phyloP scores from a whole-genome alignment of 2,113 vertebrate genomes.

The Noctilio leporinus region DNA sequence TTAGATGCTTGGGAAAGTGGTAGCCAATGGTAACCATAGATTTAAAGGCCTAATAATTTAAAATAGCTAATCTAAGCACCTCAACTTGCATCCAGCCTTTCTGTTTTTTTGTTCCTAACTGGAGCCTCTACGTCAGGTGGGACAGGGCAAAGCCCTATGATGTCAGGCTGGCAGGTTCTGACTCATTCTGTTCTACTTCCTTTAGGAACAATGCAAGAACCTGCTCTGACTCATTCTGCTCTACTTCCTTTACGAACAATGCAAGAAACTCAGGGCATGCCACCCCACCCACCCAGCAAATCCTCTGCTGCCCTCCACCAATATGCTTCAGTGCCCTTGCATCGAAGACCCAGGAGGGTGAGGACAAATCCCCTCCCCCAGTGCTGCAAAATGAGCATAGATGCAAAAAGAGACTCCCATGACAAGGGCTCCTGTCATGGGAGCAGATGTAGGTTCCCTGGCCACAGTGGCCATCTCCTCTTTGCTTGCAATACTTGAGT shows the following conservation, averaged over 20 bases:
- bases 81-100: background rate
- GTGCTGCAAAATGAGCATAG: background rate
- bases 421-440: background rate
- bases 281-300: background rate
- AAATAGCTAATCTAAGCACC: background rate
- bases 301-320: background rate
- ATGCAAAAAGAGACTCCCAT: background rate
- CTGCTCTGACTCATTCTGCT: background rate
- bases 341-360: background rate
- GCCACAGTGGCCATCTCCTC: background rate
- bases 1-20: background rate
- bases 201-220: background rate
- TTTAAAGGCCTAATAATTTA: background rate
- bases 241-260: slow-evolving; percentile 33
- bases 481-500: background rate
- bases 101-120: background rate
- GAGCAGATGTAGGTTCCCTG: background rate
- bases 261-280: background rate
- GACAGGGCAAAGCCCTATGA: background rate
- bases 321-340: background rate
- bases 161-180: background rate
- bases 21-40: background rate
- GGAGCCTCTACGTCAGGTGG: background rate
- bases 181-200: slow-evolving; percentile 19
- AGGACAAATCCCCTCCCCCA: background rate